A percentile compares a stretch with the other conserved stretches of the same genome.
Conservation (phyloP, 2,113 vertebrate species). For the Machaerirhynchus nigripectus region DNA sequence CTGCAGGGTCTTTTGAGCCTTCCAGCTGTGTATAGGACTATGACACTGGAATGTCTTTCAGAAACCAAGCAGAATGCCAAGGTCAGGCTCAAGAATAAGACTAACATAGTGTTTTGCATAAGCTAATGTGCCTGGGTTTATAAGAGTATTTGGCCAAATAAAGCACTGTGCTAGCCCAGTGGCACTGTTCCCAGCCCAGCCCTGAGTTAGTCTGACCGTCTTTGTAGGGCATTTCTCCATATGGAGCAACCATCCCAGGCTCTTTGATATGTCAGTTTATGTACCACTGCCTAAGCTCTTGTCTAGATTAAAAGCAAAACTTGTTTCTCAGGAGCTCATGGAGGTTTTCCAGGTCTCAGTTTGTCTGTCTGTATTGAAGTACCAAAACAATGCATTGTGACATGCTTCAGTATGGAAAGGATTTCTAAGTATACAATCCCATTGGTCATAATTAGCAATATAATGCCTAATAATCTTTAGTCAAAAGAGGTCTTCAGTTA, state of each 20-base stretch:
- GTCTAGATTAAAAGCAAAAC: background rate
- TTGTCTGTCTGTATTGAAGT: background rate
- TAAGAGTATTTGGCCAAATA: background rate
- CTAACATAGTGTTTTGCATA: background rate
- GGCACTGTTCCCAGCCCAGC: background rate
- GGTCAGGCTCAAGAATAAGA: background rate
- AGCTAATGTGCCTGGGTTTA: background rate
- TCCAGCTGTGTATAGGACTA: background rate
- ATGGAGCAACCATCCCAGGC: fast-evolving
- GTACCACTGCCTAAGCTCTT: background rate
- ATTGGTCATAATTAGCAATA: conserved; percentile 16
- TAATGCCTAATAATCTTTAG: conserved; percentile 15
- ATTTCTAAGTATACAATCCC: background rate
- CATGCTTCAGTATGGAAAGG: background rate
- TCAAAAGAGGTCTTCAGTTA: background rate
- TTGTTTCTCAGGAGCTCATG: background rate
- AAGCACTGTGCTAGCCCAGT: background rate
- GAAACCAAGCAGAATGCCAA: background rate
- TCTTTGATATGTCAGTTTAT: background rate
- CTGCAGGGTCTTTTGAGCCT: background rate
- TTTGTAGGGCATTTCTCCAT: background rate
- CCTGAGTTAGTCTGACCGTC: background rate
- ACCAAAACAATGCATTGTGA: background rate
- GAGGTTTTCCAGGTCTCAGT: background rate
- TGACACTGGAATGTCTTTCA: background rate